phyloP scores from a whole-genome alignment of 2,113 vertebrate genomes.

The Corythornis cristatus region DNA sequence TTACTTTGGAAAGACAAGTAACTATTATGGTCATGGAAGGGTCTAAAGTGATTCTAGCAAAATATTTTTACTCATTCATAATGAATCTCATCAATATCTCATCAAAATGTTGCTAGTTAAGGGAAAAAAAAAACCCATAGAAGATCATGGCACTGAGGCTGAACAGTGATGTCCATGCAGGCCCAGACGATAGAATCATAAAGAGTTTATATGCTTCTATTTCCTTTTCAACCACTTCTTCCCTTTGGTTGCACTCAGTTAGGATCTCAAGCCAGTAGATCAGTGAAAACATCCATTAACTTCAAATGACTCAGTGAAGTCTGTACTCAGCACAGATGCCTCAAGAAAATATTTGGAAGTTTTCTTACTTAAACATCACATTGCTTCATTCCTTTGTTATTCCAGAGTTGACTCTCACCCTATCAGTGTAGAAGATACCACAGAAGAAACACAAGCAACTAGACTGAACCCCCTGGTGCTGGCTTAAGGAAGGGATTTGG shows the following conservation, averaged over 20 bases:
- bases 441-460: too few species aligned
- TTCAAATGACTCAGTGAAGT: background rate
- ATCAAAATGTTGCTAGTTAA: background rate
- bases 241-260: background rate
- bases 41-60: background rate
- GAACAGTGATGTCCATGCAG: background rate
- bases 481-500: too few species aligned
- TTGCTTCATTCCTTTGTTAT: background rate
- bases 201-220: background rate
- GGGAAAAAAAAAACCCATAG: background rate
- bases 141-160: background rate
- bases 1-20: background rate
- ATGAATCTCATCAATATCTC: background rate
- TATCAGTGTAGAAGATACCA: too few species aligned
- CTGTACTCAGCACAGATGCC: accelerated
- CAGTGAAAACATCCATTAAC: background rate
- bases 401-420: too few species aligned
- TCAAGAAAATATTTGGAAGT: background rate
- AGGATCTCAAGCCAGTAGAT: background rate
- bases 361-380: background rate
- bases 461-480: too few species aligned
- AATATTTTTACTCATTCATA: background rate
- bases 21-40: background rate
- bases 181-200: background rate
- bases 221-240: background rate